Evolutionary conservation across 2,797 vertebrate species (phyloP), one percentile per base, ranked within the genome.

Genomic region (Clarias pachynema): DNA sequence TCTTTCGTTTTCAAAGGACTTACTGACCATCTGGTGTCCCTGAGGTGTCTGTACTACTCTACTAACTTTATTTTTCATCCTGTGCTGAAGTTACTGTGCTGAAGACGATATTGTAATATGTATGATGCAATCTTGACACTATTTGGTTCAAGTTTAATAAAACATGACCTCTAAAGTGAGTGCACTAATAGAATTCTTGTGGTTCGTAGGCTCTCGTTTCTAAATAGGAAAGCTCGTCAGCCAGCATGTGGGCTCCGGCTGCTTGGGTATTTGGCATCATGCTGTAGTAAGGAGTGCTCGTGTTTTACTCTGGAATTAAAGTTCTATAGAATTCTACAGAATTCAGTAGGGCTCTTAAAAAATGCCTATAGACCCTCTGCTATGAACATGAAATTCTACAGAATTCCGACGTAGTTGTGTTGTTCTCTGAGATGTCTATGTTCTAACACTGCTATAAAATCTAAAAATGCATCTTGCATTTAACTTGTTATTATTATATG

Each of bases 1-100:
- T 86, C 82, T 86, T 88, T 53, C 62, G 72, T 85, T 88, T 88
- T 79, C 66, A 87, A 86, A 81, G 84, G 84, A 86, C 80, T 77
- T 72, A 83, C 82, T 56, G 20, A 79, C 89, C 89, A 89, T 90
- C 86, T 90, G 89, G 65, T 85, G 81, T 88, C 87, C 82, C 86
- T 80, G 80, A 87, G 80, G 82, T 86, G 85, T 89, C 77, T 74
- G 65, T 81, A 85, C 70, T 83, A 79, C 79, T 83, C 82, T 59
- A 53, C 68, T 84, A 86, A 87, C 69, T 87, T 88, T 87, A 62
- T 75, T 75, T 83, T 86, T 72, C 75, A 72, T 82, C 22, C 84
- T 74, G 29, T 72, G 31, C 57, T 72, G 56, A 79, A 85, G 79
- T 83, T 73, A 82, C 16, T 24, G 65, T 79, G 31, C 14, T 40